phyloP scores from a whole-genome alignment of 2,113 vertebrate genomes.

The Campylomormyrus tamandua region DNA sequence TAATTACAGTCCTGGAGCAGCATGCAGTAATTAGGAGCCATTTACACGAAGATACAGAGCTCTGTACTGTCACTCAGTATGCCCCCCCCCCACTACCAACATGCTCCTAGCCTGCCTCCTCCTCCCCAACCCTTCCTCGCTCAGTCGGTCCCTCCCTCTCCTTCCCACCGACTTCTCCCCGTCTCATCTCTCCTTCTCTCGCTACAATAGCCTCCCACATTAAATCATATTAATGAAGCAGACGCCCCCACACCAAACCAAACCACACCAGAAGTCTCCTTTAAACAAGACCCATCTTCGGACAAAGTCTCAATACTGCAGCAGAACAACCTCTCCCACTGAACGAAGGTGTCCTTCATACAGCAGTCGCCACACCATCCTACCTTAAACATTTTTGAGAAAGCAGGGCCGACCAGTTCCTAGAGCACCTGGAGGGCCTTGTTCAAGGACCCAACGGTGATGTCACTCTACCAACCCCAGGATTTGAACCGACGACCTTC shows the following conservation, averaged over 20 bases:
- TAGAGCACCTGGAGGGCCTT: not conserved
- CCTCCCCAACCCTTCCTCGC: slow-evolving; percentile 26
- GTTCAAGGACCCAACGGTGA: not conserved
- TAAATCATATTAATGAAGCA: not conserved
- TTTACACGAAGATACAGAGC: slow-evolving; percentile 51
- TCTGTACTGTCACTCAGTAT: not conserved
- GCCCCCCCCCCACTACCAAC: no score
- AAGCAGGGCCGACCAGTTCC: not conserved
- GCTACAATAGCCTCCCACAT: not conserved
- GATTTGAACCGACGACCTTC: not conserved
- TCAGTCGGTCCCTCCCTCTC: slow-evolving; percentile 33
- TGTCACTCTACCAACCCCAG: not conserved
- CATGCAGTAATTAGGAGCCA: slow-evolving; percentile 53
- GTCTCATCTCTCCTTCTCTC: not conserved
- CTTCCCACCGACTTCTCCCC: slow-evolving; percentile 25
- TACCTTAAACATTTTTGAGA: not conserved
- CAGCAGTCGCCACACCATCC: not conserved
- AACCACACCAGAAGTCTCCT: not conserved
- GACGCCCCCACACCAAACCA: not conserved
- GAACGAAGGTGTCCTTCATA: not conserved
- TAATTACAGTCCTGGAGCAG: slow-evolving; percentile 53
- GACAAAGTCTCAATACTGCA: not conserved
- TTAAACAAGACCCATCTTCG: not conserved
- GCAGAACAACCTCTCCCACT: not conserved
- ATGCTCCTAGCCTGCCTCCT: not conserved